Conservation (phyloP, 2,113 vertebrate species). For the Theristicus caerulescens region DNA sequence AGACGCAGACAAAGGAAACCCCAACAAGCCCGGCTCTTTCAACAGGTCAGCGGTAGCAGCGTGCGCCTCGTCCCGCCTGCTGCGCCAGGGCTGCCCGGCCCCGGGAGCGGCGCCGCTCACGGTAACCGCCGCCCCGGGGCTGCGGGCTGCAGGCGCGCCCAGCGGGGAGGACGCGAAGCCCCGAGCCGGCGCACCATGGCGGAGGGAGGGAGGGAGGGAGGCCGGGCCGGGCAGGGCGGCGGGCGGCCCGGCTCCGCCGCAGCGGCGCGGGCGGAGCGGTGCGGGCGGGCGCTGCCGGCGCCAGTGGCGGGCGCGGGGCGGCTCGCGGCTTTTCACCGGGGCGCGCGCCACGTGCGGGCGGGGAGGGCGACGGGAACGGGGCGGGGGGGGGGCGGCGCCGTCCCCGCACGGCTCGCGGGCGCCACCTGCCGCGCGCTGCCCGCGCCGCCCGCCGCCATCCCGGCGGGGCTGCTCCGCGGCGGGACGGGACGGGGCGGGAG, state of each 20-base stretch:
- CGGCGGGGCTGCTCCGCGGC: neutral
- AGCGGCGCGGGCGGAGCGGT: neutral
- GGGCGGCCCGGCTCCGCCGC: neutral
- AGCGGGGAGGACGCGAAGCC: neutral
- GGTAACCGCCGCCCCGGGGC: neutral
- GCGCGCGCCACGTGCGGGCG: slow-evolving; percentile 8
- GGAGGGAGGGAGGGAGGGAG: neutral
- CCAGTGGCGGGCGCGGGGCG: neutral
- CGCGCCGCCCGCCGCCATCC: too few species aligned
- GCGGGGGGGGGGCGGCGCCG: neutral
- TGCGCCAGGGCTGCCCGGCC: neutral
- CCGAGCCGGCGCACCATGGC: neutral
- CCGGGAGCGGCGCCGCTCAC: neutral
- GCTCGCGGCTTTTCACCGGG: slow-evolving; percentile 24
- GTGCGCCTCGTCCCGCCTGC: neutral
- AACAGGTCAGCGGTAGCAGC: neutral
- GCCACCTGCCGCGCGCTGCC: slow-evolving; percentile 42
- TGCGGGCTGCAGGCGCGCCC: neutral
- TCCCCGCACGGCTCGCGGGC: neutral
- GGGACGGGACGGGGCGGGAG: too few species aligned
- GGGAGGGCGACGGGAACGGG: neutral
- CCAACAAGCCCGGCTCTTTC: neutral
- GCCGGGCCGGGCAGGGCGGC: too few species aligned
- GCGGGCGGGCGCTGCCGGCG: neutral
- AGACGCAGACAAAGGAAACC: neutral